phyloP scores from a whole-genome alignment of 30 jellyfish, hydroid and myxozoan genomes.

The Nemopilema nomurai region DNA sequence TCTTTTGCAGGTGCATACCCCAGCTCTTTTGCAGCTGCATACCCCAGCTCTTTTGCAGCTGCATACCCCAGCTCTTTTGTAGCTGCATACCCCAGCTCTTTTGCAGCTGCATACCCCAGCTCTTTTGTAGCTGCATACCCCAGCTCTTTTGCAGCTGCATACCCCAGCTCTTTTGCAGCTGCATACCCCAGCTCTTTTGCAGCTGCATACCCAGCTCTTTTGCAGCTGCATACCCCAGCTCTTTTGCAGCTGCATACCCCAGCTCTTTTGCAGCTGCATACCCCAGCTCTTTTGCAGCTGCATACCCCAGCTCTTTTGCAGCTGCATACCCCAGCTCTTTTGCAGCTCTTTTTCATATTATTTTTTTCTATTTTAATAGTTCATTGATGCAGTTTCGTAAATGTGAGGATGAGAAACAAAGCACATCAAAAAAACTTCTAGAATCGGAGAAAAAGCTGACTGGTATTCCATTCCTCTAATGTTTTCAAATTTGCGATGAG shows the following conservation, averaged over 20 bases:
- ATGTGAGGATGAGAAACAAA: conserved; percentile 54
- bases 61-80: not conserved
- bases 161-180: not conserved
- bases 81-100: not conserved
- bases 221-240: not conserved
- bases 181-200: not conserved
- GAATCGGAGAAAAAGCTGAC: conserved; percentile 52
- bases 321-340: not conserved
- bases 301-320: not conserved
- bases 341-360: not conserved
- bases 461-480: conserved; percentile 10
- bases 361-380: not conserved
- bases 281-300: not conserved
- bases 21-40: not conserved
- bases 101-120: not conserved
- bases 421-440: conserved; percentile 7
- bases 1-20: not conserved
- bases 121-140: not conserved
- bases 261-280: not conserved
- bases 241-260: not conserved
- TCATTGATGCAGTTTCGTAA: conserved; percentile 53
- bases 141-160: not conserved
- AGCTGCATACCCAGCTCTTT: not conserved
- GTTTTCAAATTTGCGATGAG: no score
- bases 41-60: not conserved